Evolutionary conservation across 2,888 invertebrate genomes (phyloP), one percentile per base, ranked within the genome.

Genomic region (Buathra laborator): DNA sequence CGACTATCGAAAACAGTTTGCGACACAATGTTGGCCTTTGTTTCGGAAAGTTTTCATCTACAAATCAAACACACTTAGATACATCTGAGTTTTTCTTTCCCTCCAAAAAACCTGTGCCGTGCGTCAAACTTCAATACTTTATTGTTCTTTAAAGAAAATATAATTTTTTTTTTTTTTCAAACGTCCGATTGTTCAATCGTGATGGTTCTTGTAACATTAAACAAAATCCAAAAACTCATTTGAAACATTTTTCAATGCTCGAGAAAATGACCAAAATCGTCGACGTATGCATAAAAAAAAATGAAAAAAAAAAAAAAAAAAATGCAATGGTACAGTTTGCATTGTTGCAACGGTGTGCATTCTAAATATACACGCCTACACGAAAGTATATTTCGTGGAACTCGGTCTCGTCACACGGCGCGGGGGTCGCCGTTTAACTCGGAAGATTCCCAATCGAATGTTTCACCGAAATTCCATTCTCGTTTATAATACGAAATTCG

Each of bases 351-450:
- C 68, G 56, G 84, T 85, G 75, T 82, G 85, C 81, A 85, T 85
- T 85, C 85, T 85, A 85, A 85, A 85, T 85, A 85, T 85, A 85
- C 85, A 79, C 78, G 84, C 81, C 81, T 81, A 81, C 81, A 78
- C 81, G 68, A 74, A 62, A 78, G 74, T 72, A 74, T 85, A 37
- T 53, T 53, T 85, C 85, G 85, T 85, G 75, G 84, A 82, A 85
- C 77, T 81, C 53, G 29, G n/a, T 81, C 77, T 19, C 71, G 68
- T 66, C 68, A 53, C 66, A 37, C 62, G 72, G 81, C 74, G 16
- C 66, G 46, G 59, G 46, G 56, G 77, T 56, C 56, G 70, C 51
- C 68, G 82, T 77, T 77, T 56, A 53, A 7, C 51, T 48, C 70
- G 37, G 9, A 37, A 70, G 32, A 51, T 70, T 48, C 14, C 14